Conservation (phyloP, 2,888 invertebrate genomes). For the Holacanthella duospinosa region DNA sequence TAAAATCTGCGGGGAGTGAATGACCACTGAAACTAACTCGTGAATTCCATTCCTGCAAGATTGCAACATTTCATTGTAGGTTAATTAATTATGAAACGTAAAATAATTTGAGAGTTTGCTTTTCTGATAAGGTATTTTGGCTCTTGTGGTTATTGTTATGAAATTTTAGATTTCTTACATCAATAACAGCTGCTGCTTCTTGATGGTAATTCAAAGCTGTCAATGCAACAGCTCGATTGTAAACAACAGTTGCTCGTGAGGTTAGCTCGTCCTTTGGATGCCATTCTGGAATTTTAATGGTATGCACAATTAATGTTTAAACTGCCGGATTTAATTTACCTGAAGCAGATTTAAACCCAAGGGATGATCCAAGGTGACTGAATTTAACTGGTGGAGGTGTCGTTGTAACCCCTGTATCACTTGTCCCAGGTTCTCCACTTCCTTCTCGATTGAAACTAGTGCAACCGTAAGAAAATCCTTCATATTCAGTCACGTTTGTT, state of each 20-base stretch:
- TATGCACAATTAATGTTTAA: background rate
- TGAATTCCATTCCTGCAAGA: slow-evolving; percentile 25
- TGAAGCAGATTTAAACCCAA: background rate
- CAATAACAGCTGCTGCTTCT: slow-evolving; percentile 50
- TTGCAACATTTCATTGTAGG: too few species aligned
- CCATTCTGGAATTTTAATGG: slow-evolving; percentile 46
- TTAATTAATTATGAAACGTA: too few species aligned
- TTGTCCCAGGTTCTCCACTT: background rate
- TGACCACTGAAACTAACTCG: slow-evolving; percentile 13
- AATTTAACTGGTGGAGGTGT: background rate
- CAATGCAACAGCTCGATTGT: slow-evolving; percentile 66
- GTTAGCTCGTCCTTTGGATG: slow-evolving; percentile 53
- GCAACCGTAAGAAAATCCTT: too few species aligned
- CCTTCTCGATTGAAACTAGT: background rate
- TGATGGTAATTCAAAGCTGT: slow-evolving; percentile 63
- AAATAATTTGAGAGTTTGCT: background rate
- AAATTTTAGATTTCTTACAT: slow-evolving; percentile 29
- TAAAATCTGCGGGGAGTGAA: slow-evolving; percentile 39
- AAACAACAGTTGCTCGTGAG: slow-evolving; percentile 60
- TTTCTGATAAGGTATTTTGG: background rate
- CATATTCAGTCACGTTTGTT: background rate
- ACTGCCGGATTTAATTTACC: background rate
- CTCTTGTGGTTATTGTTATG: too few species aligned
- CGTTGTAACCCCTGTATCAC: too few species aligned
- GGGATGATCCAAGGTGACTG: background rate